Evolutionary conservation across 2,888 invertebrate species (phyloP).

Genomic region (Gonocerus acuteangulatus): DNA sequence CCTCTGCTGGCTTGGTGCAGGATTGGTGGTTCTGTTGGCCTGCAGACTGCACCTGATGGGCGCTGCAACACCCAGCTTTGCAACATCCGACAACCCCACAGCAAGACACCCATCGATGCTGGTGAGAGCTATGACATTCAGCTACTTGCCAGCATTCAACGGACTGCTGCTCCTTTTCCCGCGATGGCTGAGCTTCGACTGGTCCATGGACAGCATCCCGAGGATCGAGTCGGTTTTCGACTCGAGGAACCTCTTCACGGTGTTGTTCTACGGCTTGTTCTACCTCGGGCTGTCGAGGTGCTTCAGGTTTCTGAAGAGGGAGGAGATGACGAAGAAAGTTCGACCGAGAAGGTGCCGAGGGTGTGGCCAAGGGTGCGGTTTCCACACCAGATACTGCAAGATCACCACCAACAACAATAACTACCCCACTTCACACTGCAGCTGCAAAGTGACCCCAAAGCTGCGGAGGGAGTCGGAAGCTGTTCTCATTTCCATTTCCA

Average conservation of each 20-base stretch:
- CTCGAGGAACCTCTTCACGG: conserved; percentile 65
- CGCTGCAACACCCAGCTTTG: conserved; percentile 69
- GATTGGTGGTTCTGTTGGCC: conserved; percentile 53
- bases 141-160: conserved; percentile 86
- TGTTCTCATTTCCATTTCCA: conserved; percentile 53
- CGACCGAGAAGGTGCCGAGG: conserved; percentile 25
- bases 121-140: conserved; percentile 80
- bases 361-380: conserved; percentile 27
- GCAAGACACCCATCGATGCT: conserved; percentile 74
- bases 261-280: conserved; percentile 60
- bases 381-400: conserved; percentile 30
- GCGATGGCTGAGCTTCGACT: conserved; percentile 86
- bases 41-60: conserved; percentile 70
- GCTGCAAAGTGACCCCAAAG: conserved; percentile 29
- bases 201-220: conserved; percentile 97
- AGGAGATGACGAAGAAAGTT: conserved; percentile 18
- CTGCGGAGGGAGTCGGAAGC: conserved; percentile 45
- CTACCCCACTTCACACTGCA: conserved; percentile 32
- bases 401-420: conserved; percentile 32
- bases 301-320: conserved; percentile 23
- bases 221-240: conserved; percentile 71
- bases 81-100: conserved; percentile 91
- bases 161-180: conserved; percentile 81
- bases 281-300: conserved; percentile 29
- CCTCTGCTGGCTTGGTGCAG: conserved; percentile 41